These are phyloP conservation scores for Petrocephalus zakoni DNA, from an alignment of 2,113 vertebrate species.

Conservation along the genomic window DNA sequence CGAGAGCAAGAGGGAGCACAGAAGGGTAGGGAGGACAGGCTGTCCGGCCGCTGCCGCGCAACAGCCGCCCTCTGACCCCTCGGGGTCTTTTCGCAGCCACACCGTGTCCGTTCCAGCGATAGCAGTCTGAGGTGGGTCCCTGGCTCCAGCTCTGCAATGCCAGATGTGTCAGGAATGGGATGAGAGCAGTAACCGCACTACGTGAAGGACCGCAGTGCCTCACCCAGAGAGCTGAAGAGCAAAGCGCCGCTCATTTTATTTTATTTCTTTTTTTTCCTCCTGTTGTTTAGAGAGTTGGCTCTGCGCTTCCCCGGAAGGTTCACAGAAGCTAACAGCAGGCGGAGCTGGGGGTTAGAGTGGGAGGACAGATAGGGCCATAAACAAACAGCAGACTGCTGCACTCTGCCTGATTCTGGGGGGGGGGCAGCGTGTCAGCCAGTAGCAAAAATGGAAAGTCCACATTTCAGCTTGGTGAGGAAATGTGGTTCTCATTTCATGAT, in stretches of 20 bases:
- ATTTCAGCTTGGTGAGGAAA: constrained; percentile 30
- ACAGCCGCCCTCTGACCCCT: not conserved
- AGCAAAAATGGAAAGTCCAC: constrained; percentile 21
- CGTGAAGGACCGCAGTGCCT: not conserved
- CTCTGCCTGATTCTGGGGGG: not conserved
- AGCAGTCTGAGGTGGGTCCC: not conserved
- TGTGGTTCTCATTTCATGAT: constrained; percentile 50
- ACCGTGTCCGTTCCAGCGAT: not conserved
- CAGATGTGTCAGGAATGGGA: not conserved
- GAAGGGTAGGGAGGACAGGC: constrained; percentile 49
- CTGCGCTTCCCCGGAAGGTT: constrained; percentile 52
- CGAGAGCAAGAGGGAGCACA: constrained; percentile 45
- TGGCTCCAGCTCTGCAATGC: not conserved
- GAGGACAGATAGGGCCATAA: constrained; percentile 27
- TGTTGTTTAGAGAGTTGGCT: constrained; percentile 48
- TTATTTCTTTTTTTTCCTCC: not conserved
- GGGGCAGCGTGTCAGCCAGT: constrained; percentile 29
- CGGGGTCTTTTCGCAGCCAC: not conserved
- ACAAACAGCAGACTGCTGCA: constrained; percentile 17
- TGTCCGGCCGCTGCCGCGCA: too few species aligned
- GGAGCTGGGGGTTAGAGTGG: constrained; percentile 16
- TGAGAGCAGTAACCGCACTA: not conserved
- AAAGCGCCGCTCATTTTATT: constrained; percentile 30
- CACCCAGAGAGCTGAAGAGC: not conserved
- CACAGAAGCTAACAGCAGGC: constrained; percentile 56